Conservation (phyloP, 2,113 vertebrate genomes). For the Ardeotis arabs region DNA sequence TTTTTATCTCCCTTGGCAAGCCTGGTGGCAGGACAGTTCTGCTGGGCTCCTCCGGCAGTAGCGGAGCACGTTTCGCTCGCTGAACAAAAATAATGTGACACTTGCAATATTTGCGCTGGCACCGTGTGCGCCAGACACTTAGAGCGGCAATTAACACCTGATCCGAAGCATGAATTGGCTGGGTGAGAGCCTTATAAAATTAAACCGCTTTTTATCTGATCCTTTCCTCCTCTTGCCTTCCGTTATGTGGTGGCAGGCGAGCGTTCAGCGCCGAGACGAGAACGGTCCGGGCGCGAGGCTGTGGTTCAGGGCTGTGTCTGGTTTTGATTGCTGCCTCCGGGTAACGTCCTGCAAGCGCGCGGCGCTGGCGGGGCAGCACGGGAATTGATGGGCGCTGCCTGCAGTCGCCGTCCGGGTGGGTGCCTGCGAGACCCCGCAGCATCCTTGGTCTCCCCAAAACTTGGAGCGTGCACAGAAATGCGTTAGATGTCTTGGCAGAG, state of each 20-base stretch:
- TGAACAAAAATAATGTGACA: constrained; percentile 1
- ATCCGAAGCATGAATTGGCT: not conserved
- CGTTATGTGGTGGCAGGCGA: not conserved
- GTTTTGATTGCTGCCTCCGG: not conserved
- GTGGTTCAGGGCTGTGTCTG: not conserved
- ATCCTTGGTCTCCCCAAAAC: not conserved
- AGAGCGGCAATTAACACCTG: constrained; percentile 33
- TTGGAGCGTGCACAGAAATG: not conserved
- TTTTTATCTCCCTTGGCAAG: not conserved
- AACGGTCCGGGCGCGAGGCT: not conserved
- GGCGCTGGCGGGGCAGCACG: accelerated
- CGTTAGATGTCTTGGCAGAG: not conserved
- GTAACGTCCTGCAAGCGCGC: not conserved
- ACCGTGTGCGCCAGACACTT: not conserved
- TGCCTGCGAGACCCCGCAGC: not conserved
- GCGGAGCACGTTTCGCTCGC: not conserved
- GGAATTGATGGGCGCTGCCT: not conserved
- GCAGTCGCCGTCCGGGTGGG: not conserved
- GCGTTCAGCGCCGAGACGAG: not conserved
- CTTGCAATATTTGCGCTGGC: constrained; percentile 22
- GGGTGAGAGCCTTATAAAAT: not conserved
- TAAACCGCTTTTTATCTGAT: not conserved
- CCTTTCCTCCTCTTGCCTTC: not conserved
- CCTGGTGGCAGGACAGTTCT: not conserved
- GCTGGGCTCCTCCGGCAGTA: not conserved